Evolutionary conservation across 2,113 vertebrate genomes (phyloP).

Genomic region (Zosterops lateralis): DNA sequence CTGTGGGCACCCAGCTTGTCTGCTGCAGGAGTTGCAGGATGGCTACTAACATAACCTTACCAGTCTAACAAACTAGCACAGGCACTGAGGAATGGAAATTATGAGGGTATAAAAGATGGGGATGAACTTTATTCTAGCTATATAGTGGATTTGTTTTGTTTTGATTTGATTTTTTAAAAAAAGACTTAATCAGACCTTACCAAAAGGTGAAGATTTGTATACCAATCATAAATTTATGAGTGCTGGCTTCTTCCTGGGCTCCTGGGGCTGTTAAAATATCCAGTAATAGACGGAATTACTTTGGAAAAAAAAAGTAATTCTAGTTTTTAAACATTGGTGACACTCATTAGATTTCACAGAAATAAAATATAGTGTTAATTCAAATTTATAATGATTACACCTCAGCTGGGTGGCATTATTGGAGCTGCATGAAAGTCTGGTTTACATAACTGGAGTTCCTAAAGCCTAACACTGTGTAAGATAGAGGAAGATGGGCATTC

Average conservation of each 20-base stretch:
- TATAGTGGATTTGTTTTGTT: background rate
- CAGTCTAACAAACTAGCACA: background rate
- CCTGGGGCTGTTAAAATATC: constrained; percentile 1
- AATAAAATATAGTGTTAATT: constrained; percentile 56
- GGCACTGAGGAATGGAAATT: background rate
- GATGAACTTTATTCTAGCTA: background rate
- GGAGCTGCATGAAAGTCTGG: background rate
- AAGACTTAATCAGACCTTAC: background rate
- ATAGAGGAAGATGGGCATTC: background rate
- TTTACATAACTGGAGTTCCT: background rate
- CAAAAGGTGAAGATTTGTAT: background rate
- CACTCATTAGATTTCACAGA: constrained; percentile 53
- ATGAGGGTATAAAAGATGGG: background rate
- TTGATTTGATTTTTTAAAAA: background rate
- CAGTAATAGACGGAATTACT: background rate
- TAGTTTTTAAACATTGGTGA: constrained; percentile 41
- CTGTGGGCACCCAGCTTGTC: background rate
- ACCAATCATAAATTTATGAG: constrained; percentile 10
- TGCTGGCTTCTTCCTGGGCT: background rate
- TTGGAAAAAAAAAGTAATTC: background rate
- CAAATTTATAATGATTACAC: background rate
- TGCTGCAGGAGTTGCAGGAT: background rate
- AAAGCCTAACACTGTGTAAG: background rate
- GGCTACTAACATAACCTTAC: background rate
- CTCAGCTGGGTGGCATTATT: background rate